Percentiles rank a stretch among this genome's conserved stretches.
Evolutionary conservation across 2,888 invertebrate genomes (phyloP).

Genomic region (Epistrophe grossulariae): DNA sequence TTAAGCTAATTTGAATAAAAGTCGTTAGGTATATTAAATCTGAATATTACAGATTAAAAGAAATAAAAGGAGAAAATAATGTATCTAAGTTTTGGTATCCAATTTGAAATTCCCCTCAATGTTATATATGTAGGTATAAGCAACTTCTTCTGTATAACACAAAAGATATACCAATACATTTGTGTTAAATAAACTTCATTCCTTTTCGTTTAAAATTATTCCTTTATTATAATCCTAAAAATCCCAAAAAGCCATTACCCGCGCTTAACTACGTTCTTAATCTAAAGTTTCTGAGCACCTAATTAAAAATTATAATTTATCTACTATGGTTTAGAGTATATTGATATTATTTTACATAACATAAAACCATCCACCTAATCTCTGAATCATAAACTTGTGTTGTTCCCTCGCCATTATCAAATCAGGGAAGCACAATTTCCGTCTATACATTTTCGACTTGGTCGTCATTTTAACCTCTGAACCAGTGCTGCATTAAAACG

Average conservation of each 20-base stretch:
- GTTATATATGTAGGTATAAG: no score
- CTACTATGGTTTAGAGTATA: constrained; percentile 11
- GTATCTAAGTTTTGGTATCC: not conserved
- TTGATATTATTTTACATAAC: constrained; percentile 37
- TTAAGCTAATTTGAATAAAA: not conserved
- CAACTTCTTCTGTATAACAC: no score
- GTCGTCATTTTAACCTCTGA: not conserved
- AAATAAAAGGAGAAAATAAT: not conserved
- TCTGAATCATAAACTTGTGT: constrained; percentile 26
- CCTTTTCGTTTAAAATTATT: not conserved
- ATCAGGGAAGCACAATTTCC: not conserved
- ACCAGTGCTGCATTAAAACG: constrained; percentile 33
- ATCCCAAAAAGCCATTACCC: constrained; percentile 8
- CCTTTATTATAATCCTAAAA: not conserved
- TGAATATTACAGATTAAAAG: not conserved
- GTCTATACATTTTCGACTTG: not conserved
- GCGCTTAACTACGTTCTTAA: constrained; percentile 10
- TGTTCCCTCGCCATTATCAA: not conserved
- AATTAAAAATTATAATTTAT: constrained; percentile 48
- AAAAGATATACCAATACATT: not conserved
- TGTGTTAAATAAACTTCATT: not conserved
- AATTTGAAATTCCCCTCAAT: not conserved
- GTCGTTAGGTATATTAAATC: not conserved
- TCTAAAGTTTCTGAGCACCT: constrained; percentile 39
- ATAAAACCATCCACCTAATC: constrained; percentile 29